phyloP scores from a whole-genome alignment of 2,113 vertebrate species.

The Casuarius casuarius region DNA sequence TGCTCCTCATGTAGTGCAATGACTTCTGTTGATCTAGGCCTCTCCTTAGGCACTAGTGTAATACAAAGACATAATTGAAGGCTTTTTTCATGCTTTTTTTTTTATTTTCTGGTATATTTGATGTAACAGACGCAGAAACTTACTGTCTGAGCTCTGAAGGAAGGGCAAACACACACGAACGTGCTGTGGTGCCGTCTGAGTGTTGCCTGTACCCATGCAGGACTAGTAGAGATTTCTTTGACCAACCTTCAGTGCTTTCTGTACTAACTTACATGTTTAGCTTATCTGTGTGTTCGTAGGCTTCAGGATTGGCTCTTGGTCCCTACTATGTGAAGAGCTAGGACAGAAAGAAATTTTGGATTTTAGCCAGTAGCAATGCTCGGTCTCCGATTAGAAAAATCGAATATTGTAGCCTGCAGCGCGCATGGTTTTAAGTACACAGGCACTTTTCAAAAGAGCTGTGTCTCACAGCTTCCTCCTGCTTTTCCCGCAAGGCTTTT shows the following conservation, averaged over 20 bases:
- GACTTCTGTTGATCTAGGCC: not conserved
- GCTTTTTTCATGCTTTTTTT: not conserved
- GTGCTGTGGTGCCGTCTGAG: too few relatives aligned
- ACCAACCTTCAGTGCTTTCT: not conserved
- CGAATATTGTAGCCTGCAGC: not conserved
- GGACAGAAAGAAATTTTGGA: not conserved
- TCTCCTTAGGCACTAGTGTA: fast-evolving
- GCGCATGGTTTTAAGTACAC: not conserved
- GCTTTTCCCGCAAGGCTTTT: not conserved
- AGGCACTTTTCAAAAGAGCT: not conserved
- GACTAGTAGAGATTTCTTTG: not conserved
- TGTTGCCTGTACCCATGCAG: fast-evolving
- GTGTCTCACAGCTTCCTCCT: not conserved
- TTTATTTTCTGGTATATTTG: not conserved
- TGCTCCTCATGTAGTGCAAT: not conserved
- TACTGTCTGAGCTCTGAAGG: not conserved
- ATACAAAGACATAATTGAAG: not conserved
- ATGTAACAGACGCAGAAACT: not conserved
- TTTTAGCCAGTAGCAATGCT: too few relatives aligned
- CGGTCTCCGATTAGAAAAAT: too few relatives aligned
- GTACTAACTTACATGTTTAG: fast-evolving
- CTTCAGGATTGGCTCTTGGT: not conserved
- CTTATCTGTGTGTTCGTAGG: too few relatives aligned
- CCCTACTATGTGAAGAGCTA: not conserved
- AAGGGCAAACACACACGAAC: not conserved